Conservation (phyloP, 2,113 vertebrate genomes). For the Procavia capensis region DNA sequence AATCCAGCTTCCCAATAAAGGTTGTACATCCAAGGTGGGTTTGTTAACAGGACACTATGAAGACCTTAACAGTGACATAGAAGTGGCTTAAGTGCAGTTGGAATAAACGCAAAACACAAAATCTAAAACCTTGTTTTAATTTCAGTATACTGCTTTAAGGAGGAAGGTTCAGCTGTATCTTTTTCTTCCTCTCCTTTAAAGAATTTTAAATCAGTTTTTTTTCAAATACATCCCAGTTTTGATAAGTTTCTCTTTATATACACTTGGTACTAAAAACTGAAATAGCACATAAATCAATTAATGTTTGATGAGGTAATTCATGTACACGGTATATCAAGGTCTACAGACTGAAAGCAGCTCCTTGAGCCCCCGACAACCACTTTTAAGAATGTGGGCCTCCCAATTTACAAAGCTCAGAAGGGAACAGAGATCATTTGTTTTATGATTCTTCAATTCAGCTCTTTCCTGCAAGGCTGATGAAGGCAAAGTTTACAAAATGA, state of each 20-base stretch:
- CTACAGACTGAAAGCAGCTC: neutral
- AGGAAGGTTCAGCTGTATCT: neutral
- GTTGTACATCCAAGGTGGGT: neutral
- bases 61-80: neutral
- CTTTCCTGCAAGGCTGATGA: conserved; percentile 22
- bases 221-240: neutral
- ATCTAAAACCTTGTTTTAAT: conserved; percentile 34
- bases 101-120: neutral
- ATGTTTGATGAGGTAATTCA: conserved; percentile 31
- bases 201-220: neutral
- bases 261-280: neutral
- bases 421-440: neutral
- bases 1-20: neutral
- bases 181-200: conserved; percentile 18
- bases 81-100: neutral
- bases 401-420: neutral
- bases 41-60: neutral
- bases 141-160: neutral
- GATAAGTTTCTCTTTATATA: neutral
- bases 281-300: neutral
- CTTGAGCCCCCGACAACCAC: neutral
- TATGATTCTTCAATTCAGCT: neutral
- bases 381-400: conserved; percentile 22
- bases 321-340: neutral
- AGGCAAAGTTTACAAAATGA: conserved; percentile 37